Evolutionary conservation across 2,888 invertebrate species (phyloP).

Genomic region (Pseudoips prasinana): DNA sequence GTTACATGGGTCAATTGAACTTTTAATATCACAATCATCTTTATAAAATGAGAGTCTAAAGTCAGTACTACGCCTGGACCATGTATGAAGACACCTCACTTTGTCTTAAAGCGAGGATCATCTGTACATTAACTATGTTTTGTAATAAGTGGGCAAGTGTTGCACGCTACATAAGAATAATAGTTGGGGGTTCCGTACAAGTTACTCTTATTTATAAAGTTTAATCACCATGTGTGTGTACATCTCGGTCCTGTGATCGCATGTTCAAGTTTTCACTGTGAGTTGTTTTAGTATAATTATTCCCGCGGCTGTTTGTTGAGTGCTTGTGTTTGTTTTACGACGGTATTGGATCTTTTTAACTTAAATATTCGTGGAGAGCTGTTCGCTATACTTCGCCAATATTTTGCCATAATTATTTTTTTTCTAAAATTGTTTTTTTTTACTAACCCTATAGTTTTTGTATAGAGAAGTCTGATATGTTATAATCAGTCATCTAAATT

Average conservation of each 20-base stretch:
- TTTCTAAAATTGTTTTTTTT: conserved; percentile 54
- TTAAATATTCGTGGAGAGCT: conserved; percentile 61
- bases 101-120: too few species aligned
- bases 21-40: too few species aligned
- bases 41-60: too few species aligned
- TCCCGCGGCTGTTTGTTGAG: conserved; percentile 47
- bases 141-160: too few species aligned
- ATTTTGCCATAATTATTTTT: conserved; percentile 74
- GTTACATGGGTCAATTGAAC: too few species aligned
- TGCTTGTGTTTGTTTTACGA: conserved; percentile 49
- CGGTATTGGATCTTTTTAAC: conserved; percentile 54
- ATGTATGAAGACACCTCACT: too few species aligned
- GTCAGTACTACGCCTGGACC: too few species aligned
- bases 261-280: conserved; percentile 34
- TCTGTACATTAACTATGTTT: too few species aligned
- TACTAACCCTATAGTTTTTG: conserved; percentile 54
- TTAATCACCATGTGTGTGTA: conserved; percentile 33
- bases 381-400: conserved; percentile 71
- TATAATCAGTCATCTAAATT: conserved; percentile 60
- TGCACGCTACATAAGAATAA: too few species aligned
- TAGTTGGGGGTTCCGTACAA: conserved; percentile 31
- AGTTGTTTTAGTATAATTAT: conserved; percentile 48
- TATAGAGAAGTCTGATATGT: conserved; percentile 53
- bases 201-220: conserved; percentile 27
- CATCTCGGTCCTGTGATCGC: conserved; percentile 24